Base-by-base conservation (phyloP, 2,797 vertebrate genomes). In the Pseudochromis fuscus region DNA sequence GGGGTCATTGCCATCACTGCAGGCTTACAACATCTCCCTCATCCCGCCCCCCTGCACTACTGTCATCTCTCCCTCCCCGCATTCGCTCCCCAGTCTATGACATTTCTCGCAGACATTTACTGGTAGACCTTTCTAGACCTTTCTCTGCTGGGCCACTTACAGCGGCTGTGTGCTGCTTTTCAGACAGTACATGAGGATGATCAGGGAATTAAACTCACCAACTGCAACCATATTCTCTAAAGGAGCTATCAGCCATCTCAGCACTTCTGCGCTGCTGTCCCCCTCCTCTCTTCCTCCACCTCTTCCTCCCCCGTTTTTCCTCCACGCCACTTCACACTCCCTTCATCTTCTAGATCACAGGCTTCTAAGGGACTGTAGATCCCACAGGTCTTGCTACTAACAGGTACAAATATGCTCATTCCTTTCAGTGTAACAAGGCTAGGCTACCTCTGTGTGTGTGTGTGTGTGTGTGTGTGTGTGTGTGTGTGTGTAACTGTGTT, bases 41-140 rank as follows among this genome's bases (percentile, higher is more conserved):
- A 15, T 42, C 60, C 12, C 48, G 45, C 44, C 12, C 48, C 48
- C 44, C 49, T 16, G 7, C 19, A 5, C 65, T 49, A 27, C 76
- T 60, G 7, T 46, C 6, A 5, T 63, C 63, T 38, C 73, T 46
- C 52, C n/a, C 21, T 60, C 49, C 56, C 45, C 23, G 2, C 59
- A 66, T 59, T 66, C 4, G 4, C 67, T 59, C 23, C 46, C 28
- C 57, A 49, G 30, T 78, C 81, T 50, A 15, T 90, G 81, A 85
- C 83, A 86, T 88, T 85, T 89, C 74, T 83, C 13, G 3, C 72
- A 85, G 79, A 66, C 81, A 82, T 90, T 85, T 85, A 86, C 64
- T 30, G 19, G 37, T 21, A 58, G 80, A 87, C 87, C 88, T 87
- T 84, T 87, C 23, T 16, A 23, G 79, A 79, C 74, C 79, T 81